Base-by-base conservation (phyloP, 2,113 vertebrate genomes). In the Poeciliopsis occidentalis region DNA sequence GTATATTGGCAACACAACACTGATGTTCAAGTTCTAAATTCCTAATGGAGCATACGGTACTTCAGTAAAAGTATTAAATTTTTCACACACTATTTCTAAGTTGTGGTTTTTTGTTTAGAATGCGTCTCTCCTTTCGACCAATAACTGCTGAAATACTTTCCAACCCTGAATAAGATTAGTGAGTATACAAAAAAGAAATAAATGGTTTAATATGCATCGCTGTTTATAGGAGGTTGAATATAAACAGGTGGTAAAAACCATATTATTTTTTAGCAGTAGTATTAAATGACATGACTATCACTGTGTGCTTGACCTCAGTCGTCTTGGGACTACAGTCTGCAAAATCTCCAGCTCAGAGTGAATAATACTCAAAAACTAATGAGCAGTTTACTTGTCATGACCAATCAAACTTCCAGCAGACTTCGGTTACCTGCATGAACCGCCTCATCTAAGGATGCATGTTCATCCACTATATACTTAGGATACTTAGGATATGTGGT, bases 341-440 rank as follows among this genome's bases (percentile, higher is more conserved):
- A 47, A 47, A 24, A 57, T n/a, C 17, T 57, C 27, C 27, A 31
- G 27, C 27, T 68, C 41, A 68, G 66, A 68, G 47, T 51, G 41
- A 68, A 68, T 68, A 51, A 68, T 17, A 51, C 27, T 68, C 27
- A 51, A 51, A 51, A 30, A 31, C 66, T 51, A 51, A 68, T 19
- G 44, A 47, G 44, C 44, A 47, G 17, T 47, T 47, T 17, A 19
- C 17, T 47, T 47, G 44, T 68, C 41, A 24, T 68, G 41, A 44
- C 41, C 19, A 27, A 30, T 47, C 41, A 44, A 68, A 29, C 27
- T 11, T 44, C 15, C 19, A 68, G 15, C 8, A 17, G 66, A 68
- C 47, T 51, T 17, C 27, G 10, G 66, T 22, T 54, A 54, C 47
- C 19, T 24, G 47, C 4, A 54, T 54, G 12, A 39, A n/a, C 31